Evolutionary conservation across 2,888 invertebrate species (phyloP).

Genomic region (Andrena hattorfiana): DNA sequence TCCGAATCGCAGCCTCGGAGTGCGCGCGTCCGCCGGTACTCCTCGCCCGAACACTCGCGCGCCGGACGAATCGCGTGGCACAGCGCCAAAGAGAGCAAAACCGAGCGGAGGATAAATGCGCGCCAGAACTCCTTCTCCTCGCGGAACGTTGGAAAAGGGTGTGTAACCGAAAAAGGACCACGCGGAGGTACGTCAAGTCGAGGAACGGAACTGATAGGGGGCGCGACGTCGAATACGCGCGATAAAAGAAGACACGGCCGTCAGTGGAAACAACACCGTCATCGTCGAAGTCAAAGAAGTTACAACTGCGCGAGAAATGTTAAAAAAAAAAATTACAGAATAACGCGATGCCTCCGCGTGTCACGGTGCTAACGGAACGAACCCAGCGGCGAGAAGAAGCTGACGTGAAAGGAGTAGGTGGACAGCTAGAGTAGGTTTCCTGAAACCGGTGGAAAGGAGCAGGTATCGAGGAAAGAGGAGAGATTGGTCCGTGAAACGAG

Average conservation of each 20-base stretch:
- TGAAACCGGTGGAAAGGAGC: not conserved
- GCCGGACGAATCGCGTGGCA: no score
- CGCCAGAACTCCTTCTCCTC: constrained; percentile 31
- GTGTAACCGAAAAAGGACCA: constrained; percentile 55
- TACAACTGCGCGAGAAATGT: constrained; percentile 60
- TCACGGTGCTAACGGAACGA: constrained; percentile 31
- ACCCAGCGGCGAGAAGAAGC: not conserved
- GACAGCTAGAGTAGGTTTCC: not conserved
- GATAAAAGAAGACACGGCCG: constrained; percentile 59
- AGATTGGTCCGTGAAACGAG: constrained; percentile 82
- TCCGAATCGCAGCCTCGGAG: constrained; percentile 16
- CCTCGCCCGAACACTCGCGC: no score
- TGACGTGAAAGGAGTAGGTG: constrained; percentile 35
- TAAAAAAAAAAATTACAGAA: constrained; percentile 11
- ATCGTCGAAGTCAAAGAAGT: constrained; percentile 65
- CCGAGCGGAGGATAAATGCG: constrained; percentile 23
- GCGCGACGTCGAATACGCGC: constrained; percentile 55
- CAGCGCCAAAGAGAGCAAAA: not conserved
- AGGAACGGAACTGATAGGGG: constrained; percentile 60
- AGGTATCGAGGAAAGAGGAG: not conserved
- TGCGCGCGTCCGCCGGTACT: no score
- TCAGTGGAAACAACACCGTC: constrained; percentile 66
- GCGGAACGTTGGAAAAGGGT: constrained; percentile 32
- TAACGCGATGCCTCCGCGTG: constrained; percentile 49
- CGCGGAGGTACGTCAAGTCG: constrained; percentile 52